phyloP scores from a whole-genome alignment of 2,888 invertebrate genomes.

The Micoletzkya japonica region DNA sequence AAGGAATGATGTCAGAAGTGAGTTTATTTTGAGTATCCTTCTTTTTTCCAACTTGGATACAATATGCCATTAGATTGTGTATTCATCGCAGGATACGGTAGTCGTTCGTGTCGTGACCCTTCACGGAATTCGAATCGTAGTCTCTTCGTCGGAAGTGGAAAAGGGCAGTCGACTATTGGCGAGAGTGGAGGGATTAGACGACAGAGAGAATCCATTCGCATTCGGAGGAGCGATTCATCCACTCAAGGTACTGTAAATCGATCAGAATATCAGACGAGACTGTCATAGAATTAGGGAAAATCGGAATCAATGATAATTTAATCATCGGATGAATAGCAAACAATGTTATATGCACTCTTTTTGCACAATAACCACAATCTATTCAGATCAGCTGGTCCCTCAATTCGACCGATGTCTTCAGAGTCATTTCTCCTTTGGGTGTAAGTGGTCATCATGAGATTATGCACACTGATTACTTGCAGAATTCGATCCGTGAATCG shows the following conservation, averaged over 20 bases:
- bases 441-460: neutral
- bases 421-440: slow-evolving; percentile 11
- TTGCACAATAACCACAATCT: no score
- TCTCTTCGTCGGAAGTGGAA: slow-evolving; percentile 42
- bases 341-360: neutral
- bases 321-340: neutral
- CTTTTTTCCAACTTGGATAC: neutral
- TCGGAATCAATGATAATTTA: neutral
- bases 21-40: neutral
- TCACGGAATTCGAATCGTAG: slow-evolving; percentile 40
- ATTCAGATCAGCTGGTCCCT: slow-evolving; percentile 27
- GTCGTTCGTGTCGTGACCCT: slow-evolving; percentile 51
- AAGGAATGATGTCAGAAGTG: slow-evolving; percentile 42
- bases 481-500: slow-evolving; percentile 13
- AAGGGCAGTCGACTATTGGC: slow-evolving; percentile 37
- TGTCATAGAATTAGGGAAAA: neutral
- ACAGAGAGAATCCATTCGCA: slow-evolving; percentile 50
- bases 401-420: slow-evolving; percentile 23
- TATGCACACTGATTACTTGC: neutral
- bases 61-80: neutral
- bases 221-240: slow-evolving; percentile 56
- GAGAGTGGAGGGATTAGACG: slow-evolving; percentile 40
- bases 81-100: slow-evolving; percentile 41
- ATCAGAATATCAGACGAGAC: neutral
- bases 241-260: slow-evolving; percentile 34